Evolutionary conservation across 2,113 vertebrate genomes (phyloP).

Genomic region (Nettapus auritus): DNA sequence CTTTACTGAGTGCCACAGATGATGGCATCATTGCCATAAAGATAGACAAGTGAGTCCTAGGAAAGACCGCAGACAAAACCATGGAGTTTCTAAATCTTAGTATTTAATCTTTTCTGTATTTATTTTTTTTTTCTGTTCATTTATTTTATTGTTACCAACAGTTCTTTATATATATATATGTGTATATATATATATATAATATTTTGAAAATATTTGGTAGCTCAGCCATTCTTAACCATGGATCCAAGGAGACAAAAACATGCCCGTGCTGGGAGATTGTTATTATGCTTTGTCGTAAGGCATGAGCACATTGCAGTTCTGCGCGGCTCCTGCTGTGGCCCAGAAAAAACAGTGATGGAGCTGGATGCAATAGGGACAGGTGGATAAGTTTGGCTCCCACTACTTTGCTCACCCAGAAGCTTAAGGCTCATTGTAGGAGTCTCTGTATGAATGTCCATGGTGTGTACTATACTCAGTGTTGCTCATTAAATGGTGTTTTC

Average conservation of each 20-base stretch:
- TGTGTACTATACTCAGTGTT: neutral
- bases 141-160: too few species aligned
- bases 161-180: too few species aligned
- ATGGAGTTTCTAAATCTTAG: neutral
- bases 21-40: neutral
- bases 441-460: neutral
- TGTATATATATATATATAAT: too few species aligned
- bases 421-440: neutral
- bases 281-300: too few species aligned
- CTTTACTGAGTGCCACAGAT: too few species aligned
- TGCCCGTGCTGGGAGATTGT: neutral
- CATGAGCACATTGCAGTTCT: neutral
- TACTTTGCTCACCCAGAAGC: neutral
- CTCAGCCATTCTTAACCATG: neutral
- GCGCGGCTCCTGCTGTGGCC: accelerated
- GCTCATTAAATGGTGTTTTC: neutral
- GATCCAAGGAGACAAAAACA: accelerated
- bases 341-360: neutral
- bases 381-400: accelerated
- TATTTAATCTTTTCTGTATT: neutral
- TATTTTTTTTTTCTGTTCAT: neutral
- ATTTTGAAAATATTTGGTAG: neutral
- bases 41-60: neutral
- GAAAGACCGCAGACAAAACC: neutral
- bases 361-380: neutral